Conservation (phyloP, 1,140 invertebrate genomes). For the Lucilia cuprina region DNA sequence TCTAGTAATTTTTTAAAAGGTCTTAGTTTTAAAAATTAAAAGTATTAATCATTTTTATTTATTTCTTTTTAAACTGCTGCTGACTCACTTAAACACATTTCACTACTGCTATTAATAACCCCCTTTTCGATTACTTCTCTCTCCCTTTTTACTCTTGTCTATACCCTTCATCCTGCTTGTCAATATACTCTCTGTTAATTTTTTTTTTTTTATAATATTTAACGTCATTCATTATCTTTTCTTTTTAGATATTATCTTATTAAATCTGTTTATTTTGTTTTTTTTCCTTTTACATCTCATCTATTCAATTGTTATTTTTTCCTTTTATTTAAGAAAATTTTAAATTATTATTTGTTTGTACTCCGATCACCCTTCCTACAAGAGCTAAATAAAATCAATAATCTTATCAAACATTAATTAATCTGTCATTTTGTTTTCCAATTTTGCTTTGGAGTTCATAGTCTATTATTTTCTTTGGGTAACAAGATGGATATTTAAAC, state of each 20-base stretch:
- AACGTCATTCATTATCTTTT: conserved; percentile 30
- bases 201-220: not conserved
- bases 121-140: conserved; percentile 7
- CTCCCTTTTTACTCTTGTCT: not conserved
- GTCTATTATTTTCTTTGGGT: not conserved
- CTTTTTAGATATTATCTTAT: not conserved
- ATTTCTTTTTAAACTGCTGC: not conserved
- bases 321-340: not conserved
- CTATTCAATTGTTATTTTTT: too few species aligned
- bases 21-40: not conserved
- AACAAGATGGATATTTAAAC: not conserved
- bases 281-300: not conserved
- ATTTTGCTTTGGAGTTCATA: not conserved
- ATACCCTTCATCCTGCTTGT: too few species aligned
- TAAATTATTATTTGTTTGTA: not conserved
- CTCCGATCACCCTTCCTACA: not conserved
- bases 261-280: not conserved
- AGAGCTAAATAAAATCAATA: not conserved
- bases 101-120: conserved; percentile 2
- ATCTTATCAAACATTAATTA: conserved; percentile 2
- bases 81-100: conserved; percentile 26
- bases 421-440: not conserved
- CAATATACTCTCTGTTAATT: not conserved
- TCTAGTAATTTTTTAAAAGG: not conserved
- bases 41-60: not conserved